Evolutionary conservation across 2,113 vertebrate genomes (phyloP).

Genomic region (Merops nubicus): DNA sequence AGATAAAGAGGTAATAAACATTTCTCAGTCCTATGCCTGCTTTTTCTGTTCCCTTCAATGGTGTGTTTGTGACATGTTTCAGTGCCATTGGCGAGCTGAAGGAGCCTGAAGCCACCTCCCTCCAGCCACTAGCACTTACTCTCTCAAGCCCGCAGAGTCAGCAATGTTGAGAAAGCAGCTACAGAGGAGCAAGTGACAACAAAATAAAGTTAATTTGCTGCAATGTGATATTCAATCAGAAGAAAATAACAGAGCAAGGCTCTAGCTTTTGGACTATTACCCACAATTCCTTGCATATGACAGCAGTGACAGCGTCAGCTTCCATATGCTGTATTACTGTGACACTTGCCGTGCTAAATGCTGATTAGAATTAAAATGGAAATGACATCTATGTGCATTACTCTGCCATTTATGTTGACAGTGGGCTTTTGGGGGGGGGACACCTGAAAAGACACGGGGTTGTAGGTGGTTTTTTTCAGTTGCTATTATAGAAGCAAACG

Average conservation of each 20-base stretch:
- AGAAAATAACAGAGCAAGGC: constrained; percentile 13
- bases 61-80: neutral
- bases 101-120: neutral
- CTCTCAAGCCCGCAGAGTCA: neutral
- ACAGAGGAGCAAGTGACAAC: constrained; percentile 2
- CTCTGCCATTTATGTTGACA: constrained; percentile 57
- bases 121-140: neutral
- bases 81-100: neutral
- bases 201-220: constrained; percentile 54
- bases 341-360: constrained; percentile 45
- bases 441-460: neutral
- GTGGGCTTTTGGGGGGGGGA: neutral
- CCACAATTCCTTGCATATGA: constrained; percentile 25
- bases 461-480: neutral
- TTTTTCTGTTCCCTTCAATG: neutral
- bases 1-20: neutral
- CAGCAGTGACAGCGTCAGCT: constrained; percentile 55
- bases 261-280: neutral
- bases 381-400: constrained; percentile 54
- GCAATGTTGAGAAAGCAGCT: neutral
- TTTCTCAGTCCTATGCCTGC: neutral
- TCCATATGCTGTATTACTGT: constrained; percentile 45
- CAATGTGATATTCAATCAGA: constrained; percentile 37
- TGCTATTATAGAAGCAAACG: neutral
- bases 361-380: constrained; percentile 68